phyloP scores from a whole-genome alignment of 1,140 invertebrate species.

The Papilio xuthus region DNA sequence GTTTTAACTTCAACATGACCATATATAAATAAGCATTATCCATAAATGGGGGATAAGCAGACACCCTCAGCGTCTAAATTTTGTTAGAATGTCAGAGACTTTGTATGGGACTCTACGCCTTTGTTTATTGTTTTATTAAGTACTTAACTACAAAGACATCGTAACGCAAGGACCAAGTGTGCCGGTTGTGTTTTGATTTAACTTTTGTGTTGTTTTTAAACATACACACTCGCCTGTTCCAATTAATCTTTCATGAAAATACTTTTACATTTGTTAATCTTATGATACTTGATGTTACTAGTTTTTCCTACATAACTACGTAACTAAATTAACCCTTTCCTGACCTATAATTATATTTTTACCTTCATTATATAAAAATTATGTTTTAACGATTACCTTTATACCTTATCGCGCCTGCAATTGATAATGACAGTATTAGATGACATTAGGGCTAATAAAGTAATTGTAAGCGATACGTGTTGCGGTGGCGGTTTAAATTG shows the following conservation, averaged over 20 bases:
- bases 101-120: neutral
- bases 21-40: neutral
- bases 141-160: neutral
- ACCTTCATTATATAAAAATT: no score
- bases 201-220: no score
- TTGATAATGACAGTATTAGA: neutral
- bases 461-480: neutral
- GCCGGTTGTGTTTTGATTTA: no score
- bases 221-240: no score
- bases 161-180: neutral
- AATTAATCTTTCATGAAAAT: no score
- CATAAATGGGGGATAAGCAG: neutral
- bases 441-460: neutral
- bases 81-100: neutral
- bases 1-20: conserved; percentile 3
- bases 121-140: conserved; percentile 22
- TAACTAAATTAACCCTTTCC: no score
- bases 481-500: neutral
- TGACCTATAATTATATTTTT: no score
- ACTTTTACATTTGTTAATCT: no score
- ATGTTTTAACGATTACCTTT: no score
- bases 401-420: neutral
- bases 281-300: no score
- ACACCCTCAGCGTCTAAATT: neutral
- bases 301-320: no score